Base-by-base conservation (phyloP, 2,797 vertebrate genomes). In the Jordanella pulchra region DNA sequence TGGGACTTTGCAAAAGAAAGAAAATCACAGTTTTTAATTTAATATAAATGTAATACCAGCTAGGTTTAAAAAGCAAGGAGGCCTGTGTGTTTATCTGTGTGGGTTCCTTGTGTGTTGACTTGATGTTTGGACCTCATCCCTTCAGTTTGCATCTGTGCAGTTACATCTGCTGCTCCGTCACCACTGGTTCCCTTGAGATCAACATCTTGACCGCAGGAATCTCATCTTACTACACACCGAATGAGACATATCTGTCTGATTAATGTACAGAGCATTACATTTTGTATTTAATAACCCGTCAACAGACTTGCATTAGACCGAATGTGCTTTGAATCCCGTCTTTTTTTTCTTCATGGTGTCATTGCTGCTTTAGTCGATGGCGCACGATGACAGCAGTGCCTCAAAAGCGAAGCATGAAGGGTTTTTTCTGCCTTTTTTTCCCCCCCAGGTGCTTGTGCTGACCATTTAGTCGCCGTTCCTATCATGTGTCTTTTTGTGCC, bases 101-200 rank as follows among this genome's bases (percentile, higher is more conserved):
- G 77, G 79, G 79, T 79, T 80, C 56, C 56, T 73, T 58, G 79
- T 89, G 81, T 73, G 75, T 80, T 60, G 72, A 71, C 78, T 84
- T 73, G 75, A 82, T 84, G 80, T 64, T 85, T 47, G 79, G 87
- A 87, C 84, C 86, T 87, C 75, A 76, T 71, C 81, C 80, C 75
- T 80, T 89, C 78, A 60, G 73, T 86, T 89, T 80, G 78, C 80
- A 81, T 77, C 69, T 90, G 85, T 90, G 82, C 76, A 84, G 78
- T 78, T 72, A 73, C 80, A 79, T 78, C 83, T 83, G 84, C 87
- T 84, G 71, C 81, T 81, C 75, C 18, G 15, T 74, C 73, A 68
- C 51, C 17, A 53, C 76, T 21, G 42, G 27, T 13, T 53, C 51
- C 78, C 79, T 64, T 73, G 68, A 44, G 75, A 56, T 83, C 69